Evolutionary conservation across 1,140 invertebrate species (phyloP), one percentile per base, ranked within the genome.

Genomic region (Zaprionus davidi): DNA sequence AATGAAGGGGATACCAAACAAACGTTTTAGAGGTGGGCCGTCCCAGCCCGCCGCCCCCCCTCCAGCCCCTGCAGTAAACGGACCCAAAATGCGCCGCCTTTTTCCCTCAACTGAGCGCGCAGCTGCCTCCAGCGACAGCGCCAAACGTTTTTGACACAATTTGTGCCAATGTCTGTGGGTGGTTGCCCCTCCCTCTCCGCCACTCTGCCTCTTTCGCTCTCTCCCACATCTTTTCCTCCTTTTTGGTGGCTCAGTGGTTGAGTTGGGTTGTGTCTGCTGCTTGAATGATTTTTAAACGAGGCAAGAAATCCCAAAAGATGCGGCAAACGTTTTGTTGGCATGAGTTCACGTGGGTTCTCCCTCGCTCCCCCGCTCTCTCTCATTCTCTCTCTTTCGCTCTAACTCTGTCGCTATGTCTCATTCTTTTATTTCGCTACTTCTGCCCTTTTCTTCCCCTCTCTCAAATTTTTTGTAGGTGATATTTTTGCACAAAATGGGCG

Each of bases 251-350:
- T 31, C 71, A 28, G 44, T 49, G 78, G 78, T 70, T 71, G 80
- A 67, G 81, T 84, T 76, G 46, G 81, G 85, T 73, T 82, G 81
- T 79, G 85, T 90, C 85, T 88, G 85, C 85, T 88, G 85, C 85
- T 88, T 88, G 85, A 88, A 88, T 88, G 85, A 90, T 88, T 88
- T 88, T 88, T 88, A 88, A 88, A 88, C 85, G 85, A 88, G 85
- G 85, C 85, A 88, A 88, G 85, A 88, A 88, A 88, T 88, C 85
- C 85, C 85, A 81, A 88, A 88, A 88, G 85, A 88, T 88, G 85
- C 85, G 85, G 78, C 81, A 84, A 88, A 71, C 84, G 81, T 80
- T 87, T 86, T 83, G 70, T 78, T 87, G 81, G 84, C 78, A 78
- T 73, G 84, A 72, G 85, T 78, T 88, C 82, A 79, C 75, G 78